phyloP scores from a whole-genome alignment of 2,888 invertebrate genomes.

The Minunthozetes semirufus region DNA sequence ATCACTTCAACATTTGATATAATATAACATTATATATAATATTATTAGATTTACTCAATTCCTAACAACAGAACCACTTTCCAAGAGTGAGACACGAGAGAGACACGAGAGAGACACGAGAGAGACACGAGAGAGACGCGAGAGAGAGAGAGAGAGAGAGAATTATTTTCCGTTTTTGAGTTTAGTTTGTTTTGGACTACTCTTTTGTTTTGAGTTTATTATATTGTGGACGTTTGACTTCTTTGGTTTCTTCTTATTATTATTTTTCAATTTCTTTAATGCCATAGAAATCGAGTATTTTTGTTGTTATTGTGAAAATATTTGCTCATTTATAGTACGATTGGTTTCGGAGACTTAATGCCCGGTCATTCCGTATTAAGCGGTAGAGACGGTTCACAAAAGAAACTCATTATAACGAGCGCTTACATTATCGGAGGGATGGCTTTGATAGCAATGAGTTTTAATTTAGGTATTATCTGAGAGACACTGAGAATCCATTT shows the following conservation, averaged over 20 bases:
- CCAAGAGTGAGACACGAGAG: neutral
- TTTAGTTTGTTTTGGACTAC: no score
- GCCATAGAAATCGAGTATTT: neutral
- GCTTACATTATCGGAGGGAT: constrained; percentile 34
- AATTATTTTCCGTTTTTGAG: no score
- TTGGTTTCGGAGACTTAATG: constrained; percentile 34
- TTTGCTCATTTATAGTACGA: constrained; percentile 19
- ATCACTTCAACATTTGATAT: neutral
- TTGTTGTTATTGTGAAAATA: neutral
- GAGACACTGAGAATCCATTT: neutral
- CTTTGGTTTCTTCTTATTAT: constrained; percentile 2
- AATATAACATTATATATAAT: neutral
- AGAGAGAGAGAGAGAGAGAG: neutral
- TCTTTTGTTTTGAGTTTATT: neutral
- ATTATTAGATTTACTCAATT: neutral
- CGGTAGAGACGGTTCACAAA: constrained; percentile 34
- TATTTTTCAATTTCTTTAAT: constrained; percentile 7
- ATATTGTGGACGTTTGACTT: neutral
- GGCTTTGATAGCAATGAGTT: constrained; percentile 36
- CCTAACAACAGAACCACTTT: neutral
- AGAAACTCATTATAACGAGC: constrained; percentile 30
- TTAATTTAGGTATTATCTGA: constrained; percentile 31
- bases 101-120: neutral
- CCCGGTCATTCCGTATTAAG: constrained; percentile 19
- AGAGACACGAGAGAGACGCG: neutral